Percentiles rank a stretch among this genome's conserved stretches.
Conservation (phyloP, 1,140 invertebrate species). For the Drosophila repleta region DNA sequence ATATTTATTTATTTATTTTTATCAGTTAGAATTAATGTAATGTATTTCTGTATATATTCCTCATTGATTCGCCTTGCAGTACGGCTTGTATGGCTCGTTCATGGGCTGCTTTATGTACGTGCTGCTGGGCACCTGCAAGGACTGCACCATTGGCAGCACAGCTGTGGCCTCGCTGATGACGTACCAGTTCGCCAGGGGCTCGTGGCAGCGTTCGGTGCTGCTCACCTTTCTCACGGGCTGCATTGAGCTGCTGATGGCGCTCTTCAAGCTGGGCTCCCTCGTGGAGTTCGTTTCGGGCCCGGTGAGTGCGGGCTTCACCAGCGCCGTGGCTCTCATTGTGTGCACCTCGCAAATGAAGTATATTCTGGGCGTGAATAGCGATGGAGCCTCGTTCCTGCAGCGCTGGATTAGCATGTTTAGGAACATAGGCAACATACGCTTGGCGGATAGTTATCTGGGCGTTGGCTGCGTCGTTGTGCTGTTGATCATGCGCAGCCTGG, state of each 20-base stretch:
- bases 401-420: slow-evolving; percentile 89
- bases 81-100: slow-evolving; percentile 96
- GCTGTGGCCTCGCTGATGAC: slow-evolving; percentile 93
- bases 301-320: slow-evolving; percentile 96
- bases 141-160: slow-evolving; percentile 95
- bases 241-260: slow-evolving; percentile 93
- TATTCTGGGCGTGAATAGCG: slow-evolving; percentile 91
- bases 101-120: slow-evolving; percentile 96
- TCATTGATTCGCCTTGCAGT: slow-evolving; percentile 77
- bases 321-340: slow-evolving; percentile 97
- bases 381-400: slow-evolving; percentile 89
- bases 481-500: slow-evolving; percentile 88
- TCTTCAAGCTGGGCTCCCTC: slow-evolving; percentile 94
- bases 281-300: slow-evolving; percentile 97
- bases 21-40: too few relatives aligned
- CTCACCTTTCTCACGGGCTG: slow-evolving; percentile 92
- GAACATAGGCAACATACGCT: slow-evolving; percentile 86
- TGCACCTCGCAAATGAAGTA: slow-evolving; percentile 95
- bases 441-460: slow-evolving; percentile 90
- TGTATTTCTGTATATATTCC: too few relatives aligned
- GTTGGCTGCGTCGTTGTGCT: slow-evolving; percentile 88
- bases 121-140: slow-evolving; percentile 95
- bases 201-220: slow-evolving; percentile 91
- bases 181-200: slow-evolving; percentile 89
- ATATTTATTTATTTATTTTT: too few relatives aligned